phyloP scores from a whole-genome alignment of 2,888 invertebrate species.

The Syritta pipiens region DNA sequence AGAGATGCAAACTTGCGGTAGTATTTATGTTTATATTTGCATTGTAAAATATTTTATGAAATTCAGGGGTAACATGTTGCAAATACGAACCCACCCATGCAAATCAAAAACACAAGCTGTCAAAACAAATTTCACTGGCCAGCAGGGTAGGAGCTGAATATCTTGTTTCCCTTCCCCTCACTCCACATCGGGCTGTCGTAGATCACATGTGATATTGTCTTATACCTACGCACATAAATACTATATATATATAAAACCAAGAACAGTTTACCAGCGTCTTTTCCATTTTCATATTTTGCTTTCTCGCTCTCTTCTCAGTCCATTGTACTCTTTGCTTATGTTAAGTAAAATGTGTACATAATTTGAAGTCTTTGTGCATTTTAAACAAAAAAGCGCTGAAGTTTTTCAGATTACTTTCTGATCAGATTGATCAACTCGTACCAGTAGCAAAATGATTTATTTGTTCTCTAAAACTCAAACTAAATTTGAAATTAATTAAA shows the following conservation, averaged over 20 bases:
- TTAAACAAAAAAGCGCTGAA: neutral
- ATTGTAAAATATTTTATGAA: too few relatives aligned
- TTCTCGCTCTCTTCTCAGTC: slow-evolving; percentile 23
- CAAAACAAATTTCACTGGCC: too few relatives aligned
- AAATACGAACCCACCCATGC: too few relatives aligned
- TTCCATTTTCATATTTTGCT: neutral
- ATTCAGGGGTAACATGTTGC: too few relatives aligned
- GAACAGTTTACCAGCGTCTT: slow-evolving; percentile 10
- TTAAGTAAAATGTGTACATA: slow-evolving; percentile 2
- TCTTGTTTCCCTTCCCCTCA: too few relatives aligned
- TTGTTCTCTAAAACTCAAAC: neutral
- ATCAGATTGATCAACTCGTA: neutral
- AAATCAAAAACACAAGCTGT: too few relatives aligned
- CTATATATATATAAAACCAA: neutral
- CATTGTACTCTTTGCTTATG: slow-evolving; percentile 21
- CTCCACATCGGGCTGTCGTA: neutral
- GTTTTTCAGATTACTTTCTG: neutral
- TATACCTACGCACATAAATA: neutral
- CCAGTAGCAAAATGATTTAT: neutral
- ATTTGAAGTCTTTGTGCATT: slow-evolving; percentile 13
- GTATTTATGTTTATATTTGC: too few relatives aligned
- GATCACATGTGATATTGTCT: slow-evolving; percentile 1
- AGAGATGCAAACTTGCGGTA: too few relatives aligned
- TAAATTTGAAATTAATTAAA: neutral
- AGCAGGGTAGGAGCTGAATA: too few relatives aligned